phyloP scores from a whole-genome alignment of 2,797 vertebrate genomes.

The Anas georgica region DNA sequence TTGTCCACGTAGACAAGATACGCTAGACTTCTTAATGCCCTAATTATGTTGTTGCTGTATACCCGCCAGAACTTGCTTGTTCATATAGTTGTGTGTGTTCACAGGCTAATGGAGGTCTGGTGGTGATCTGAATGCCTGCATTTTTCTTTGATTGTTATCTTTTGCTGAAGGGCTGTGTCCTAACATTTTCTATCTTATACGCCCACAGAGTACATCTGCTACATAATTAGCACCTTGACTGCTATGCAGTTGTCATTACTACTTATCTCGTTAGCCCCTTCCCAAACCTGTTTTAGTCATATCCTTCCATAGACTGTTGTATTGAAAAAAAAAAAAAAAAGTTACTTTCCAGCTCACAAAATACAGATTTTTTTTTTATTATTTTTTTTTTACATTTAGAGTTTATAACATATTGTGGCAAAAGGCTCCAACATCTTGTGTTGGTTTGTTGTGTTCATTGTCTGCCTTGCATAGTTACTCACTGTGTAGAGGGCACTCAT shows the following conservation, averaged over 20 bases:
- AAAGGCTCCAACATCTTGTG: neutral
- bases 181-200: neutral
- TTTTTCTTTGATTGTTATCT: neutral
- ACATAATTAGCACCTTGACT: neutral
- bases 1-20: neutral
- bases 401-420: neutral
- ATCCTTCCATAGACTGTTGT: accelerated
- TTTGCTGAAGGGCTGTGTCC: neutral
- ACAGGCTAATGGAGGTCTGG: neutral
- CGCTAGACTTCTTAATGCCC: neutral
- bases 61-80: neutral
- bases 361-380: neutral
- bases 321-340: neutral
- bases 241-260: neutral
- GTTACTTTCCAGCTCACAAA: neutral
- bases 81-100: neutral
- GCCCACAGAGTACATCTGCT: neutral
- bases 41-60: neutral
- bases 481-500: neutral
- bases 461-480: neutral
- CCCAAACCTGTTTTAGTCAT: neutral
- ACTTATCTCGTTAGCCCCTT: neutral
- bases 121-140: neutral
- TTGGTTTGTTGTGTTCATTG: neutral
- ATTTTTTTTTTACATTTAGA: neutral